Conservation (phyloP, 1,140 invertebrate species). For the Drosophila fuyamai region DNA sequence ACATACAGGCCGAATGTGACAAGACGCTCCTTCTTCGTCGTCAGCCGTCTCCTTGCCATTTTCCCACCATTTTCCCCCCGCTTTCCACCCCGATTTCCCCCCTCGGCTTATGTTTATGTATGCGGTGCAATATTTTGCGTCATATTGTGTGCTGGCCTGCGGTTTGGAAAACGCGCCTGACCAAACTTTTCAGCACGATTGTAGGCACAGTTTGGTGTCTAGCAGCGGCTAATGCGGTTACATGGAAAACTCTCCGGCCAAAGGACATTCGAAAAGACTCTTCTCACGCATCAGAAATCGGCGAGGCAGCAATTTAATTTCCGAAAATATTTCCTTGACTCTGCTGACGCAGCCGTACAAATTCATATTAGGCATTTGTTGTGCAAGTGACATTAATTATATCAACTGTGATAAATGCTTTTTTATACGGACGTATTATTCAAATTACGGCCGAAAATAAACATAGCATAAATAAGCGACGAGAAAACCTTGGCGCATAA, state of each 20-base stretch:
- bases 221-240: conserved; percentile 68
- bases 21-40: conserved; percentile 21
- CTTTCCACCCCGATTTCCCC: neutral
- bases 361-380: conserved; percentile 33
- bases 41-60: conserved; percentile 18
- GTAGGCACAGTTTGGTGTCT: conserved; percentile 64
- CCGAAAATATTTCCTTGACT: conserved; percentile 37
- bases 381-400: conserved; percentile 73
- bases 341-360: conserved; percentile 36
- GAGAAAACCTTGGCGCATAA: conserved; percentile 47
- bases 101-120: conserved; percentile 72
- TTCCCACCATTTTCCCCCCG: conserved; percentile 5
- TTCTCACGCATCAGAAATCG: conserved; percentile 4
- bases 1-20: conserved; percentile 44
- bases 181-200: conserved; percentile 53
- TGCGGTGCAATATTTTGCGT: conserved; percentile 75
- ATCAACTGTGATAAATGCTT: conserved; percentile 73
- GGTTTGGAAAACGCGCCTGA: conserved; percentile 46
- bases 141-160: conserved; percentile 69
- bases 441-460: conserved; percentile 53
- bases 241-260: conserved; percentile 26
- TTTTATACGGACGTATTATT: conserved; percentile 68
- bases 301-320: conserved; percentile 49
- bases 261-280: conserved; percentile 16
- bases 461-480: conserved; percentile 54